Base-by-base conservation (phyloP, 2,888 invertebrate species). In the Euphydryas editha region DNA sequence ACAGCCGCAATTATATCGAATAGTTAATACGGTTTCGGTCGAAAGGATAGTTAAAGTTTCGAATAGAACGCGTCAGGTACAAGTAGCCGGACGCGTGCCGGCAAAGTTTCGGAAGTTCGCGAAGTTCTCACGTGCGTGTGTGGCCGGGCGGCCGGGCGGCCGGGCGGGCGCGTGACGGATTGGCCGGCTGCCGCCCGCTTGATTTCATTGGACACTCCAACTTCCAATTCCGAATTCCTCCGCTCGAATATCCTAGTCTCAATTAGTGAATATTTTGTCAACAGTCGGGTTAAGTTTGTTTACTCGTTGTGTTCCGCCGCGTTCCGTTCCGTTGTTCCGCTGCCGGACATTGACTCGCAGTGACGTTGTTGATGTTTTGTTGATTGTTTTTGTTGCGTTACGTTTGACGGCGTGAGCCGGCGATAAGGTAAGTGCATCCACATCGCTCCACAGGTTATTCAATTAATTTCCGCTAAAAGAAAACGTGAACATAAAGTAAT, bases 41-140 rank as follows among this genome's bases (percentile, higher is more conserved):
- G 68, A 67, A 62, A 66, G 66, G 64, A 69, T 67, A 73, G 73
- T 76, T 73, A 73, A 49, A 78, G 80, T 78, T 80, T 73, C 74
- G 74, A 72, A 73, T 74, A 69, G 71, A 67, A 78, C 79, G 81
- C 78, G 78, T 78, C 67, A 77, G 74, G 75, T 78, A 77, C 77
- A 71, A 81, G 77, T 75, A 76, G 85, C 84, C 76, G 79, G 74
- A 70, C 84, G 85, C 87, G 87, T 82, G 84, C 74, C 81, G 79
- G 71, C 71, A 86, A 86, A 90, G 84, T 86, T 90, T 87, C 74
- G 76, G 78, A 87, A 86, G 81, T 88, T 85, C 67, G 79, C 75
- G 81, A 89, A 88, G 84, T 88, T 80, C 78, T 85, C 85, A 86
- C 88, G 87, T 84, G 86, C 86, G 90, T 89, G 85, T 88, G 88